Base-by-base conservation (phyloP, 2,797 vertebrate species). In the Clarias pachynema region DNA sequence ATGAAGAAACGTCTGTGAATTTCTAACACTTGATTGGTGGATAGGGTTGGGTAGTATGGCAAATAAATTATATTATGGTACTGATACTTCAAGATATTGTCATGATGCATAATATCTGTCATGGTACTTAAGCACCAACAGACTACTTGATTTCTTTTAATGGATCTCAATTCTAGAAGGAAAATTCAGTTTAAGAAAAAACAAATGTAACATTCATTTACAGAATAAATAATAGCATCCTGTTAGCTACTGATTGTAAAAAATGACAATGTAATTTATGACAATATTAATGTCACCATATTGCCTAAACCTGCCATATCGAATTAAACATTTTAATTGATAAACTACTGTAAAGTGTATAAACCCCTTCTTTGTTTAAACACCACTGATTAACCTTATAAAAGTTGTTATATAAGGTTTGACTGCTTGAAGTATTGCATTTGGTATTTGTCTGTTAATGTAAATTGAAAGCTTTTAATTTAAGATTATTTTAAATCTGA, bases 1-100 rank as follows among this genome's bases (percentile, higher is more conserved):
- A 24, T 26, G 0, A 94, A 91, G 88, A 93, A 83, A 79, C 91
- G 91, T 81, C 86, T 86, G 40, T 59, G 60, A 84, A 87, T 20
- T 44, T 86, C 40, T 37, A 79, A 15, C 82, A 85, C 53, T 84
- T 40, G 22, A 60, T 31, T 31, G 15, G 10, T 29, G 49, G 60
- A 65, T 29, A 3, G 16, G 37, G 37, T 80, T 2, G n/a, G 37
- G 24, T 4, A 9, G 49, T 65, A 49, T 20, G 57, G 56, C 5
- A 29, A 74, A 24, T 0, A 22, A 24, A 79, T 9, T 9, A 22
- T 0, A 4, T 44, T 5, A n/a, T 1, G 16, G 40, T 26, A 16
- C 29, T 9, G 59, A 20, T 26, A 62, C 34, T 37, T n/a, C 1
- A 40, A 16, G 56, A 79, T 62, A 62, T 79, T 79, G 56, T 77